Evolutionary conservation across 2,797 vertebrate genomes (phyloP), one percentile per base, ranked within the genome.

Genomic region (Limosa lapponica): DNA sequence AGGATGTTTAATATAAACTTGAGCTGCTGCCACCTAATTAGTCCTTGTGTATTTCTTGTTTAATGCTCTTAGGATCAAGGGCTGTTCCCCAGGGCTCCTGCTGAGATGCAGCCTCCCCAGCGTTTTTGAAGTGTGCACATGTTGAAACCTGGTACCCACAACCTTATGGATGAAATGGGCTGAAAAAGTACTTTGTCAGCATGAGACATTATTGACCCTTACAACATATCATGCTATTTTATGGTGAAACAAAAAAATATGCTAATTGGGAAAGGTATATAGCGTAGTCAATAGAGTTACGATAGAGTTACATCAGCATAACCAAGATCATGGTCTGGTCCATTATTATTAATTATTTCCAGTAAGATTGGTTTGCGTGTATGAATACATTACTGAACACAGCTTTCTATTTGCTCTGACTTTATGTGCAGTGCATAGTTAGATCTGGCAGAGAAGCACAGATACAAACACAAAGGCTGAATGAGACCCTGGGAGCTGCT

Each of bases 61-160:
- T 85, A 95, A 82, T 83, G 92, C 89, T 92, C 91, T 89, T 80
- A 83, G 89, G 96, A 95, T 96, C 92, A 96, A 96, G 92, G 92
- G 92, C 82, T 92, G 39, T 87, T 92, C 75, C 69, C 64, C 57
- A 44, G 71, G 85, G 89, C 82, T 94, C 93, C 96, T 51, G 79
- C 92, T 87, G 95, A 83, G 94, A 85, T 86, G 75, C 89, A 87
- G 82, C 72, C 87, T 95, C 84, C 82, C 80, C 74, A 51, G 58
- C 0, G 32, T 70, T 92, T 95, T 86, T 97, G 84, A 93, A 95
- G 94, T 77, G 17, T 3, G 51, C 83, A 85, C 74, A 59, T 72
- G 77, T 64, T 92, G 90, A 89, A 93, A 89, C 84, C 71, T 43
- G 34, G 91, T 94, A 58, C 61, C 61, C 77, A 61, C 81, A 80